Percentiles rank a stretch among this genome's conserved stretches.
phyloP scores from a whole-genome alignment of 2,797 vertebrate species.

The Trachurus trachurus region DNA sequence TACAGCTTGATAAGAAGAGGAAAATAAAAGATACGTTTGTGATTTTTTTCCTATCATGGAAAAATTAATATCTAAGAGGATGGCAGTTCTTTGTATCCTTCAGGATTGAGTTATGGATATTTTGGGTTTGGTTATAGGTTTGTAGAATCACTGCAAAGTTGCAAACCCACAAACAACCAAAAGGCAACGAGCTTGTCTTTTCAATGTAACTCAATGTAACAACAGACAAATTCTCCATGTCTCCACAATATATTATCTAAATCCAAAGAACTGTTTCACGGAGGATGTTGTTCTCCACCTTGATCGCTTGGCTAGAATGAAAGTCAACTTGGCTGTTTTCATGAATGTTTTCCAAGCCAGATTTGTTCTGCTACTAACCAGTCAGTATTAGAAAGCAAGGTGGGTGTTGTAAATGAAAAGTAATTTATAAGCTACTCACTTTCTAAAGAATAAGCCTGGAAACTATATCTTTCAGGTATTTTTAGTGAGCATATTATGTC shows the following conservation, averaged over 20 bases:
- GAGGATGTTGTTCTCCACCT: neutral
- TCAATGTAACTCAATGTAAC: neutral
- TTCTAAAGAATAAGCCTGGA: neutral
- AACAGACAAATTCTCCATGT: conserved; percentile 3
- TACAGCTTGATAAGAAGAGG: neutral
- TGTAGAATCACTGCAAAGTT: neutral
- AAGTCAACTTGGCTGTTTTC: neutral
- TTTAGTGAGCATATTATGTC: neutral
- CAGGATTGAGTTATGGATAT: neutral
- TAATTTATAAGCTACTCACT: neutral
- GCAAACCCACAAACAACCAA: neutral
- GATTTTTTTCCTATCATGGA: conserved; percentile 4
- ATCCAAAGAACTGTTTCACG: neutral
- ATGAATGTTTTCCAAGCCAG: neutral
- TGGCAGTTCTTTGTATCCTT: neutral
- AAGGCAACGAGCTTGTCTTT: neutral
- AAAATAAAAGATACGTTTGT: conserved; percentile 3
- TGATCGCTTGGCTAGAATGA: conserved; percentile 1
- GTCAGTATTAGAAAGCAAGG: conserved; percentile 1
- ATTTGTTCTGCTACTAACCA: conserved; percentile 7
- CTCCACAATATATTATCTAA: neutral
- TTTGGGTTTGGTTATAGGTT: conserved; percentile 5
- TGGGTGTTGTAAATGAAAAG: neutral
- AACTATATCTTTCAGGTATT: neutral
- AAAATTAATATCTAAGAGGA: conserved; percentile 1